Evolutionary conservation across 2,797 vertebrate genomes (phyloP).

Genomic region (Columba guinea): DNA sequence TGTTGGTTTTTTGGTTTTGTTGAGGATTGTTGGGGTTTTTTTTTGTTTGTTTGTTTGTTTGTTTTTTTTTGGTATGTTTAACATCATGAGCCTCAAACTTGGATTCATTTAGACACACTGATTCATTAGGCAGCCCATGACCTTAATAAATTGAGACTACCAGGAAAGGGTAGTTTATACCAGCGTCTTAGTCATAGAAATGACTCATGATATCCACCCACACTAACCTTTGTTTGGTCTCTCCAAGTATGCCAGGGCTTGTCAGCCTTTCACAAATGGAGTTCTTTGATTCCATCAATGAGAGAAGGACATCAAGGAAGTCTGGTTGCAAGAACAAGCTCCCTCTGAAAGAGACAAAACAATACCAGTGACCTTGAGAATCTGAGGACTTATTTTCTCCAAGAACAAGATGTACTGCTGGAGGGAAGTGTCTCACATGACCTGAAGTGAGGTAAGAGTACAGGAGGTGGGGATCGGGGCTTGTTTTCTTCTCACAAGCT

Average conservation of each 20-base stretch:
- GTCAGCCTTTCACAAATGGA: constrained; percentile 56
- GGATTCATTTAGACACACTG: constrained; percentile 19
- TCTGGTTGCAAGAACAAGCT: constrained; percentile 49
- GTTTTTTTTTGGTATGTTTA: not conserved
- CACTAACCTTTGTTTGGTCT: constrained; percentile 69
- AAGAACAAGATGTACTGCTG: constrained; percentile 7
- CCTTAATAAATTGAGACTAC: constrained; percentile 51
- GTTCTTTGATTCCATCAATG: constrained; percentile 46
- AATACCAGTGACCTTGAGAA: constrained; percentile 40
- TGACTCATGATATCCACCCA: constrained; percentile 64
- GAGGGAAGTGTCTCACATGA: constrained; percentile 28
- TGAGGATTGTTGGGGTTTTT: too few relatives aligned
- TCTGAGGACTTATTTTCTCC: constrained; percentile 44
- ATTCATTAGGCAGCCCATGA: constrained; percentile 33
- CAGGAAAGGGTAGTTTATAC: constrained; percentile 54
- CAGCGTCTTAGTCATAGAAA: constrained; percentile 64
- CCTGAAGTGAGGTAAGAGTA: constrained; percentile 17
- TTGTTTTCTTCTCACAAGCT: constrained; percentile 11
- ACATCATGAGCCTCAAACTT: not conserved
- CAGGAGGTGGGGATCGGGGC: not conserved
- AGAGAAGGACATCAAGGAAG: constrained; percentile 53
- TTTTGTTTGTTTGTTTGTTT: not conserved
- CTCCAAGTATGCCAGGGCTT: constrained; percentile 54
- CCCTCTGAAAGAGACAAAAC: not conserved
- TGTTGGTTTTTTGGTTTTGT: too few relatives aligned